phyloP scores from a whole-genome alignment of 2,113 vertebrate genomes.

The Silurus glanis region DNA sequence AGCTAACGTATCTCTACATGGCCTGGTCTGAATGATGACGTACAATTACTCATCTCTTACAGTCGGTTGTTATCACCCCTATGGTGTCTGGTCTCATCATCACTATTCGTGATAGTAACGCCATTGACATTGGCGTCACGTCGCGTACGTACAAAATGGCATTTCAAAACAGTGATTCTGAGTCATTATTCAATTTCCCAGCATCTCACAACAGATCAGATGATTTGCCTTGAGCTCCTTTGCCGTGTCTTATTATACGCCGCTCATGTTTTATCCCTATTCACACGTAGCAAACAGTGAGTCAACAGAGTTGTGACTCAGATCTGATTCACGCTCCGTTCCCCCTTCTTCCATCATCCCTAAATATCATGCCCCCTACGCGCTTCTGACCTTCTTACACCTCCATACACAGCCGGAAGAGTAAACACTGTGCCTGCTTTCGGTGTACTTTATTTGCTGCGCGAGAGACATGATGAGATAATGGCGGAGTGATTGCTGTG shows the following conservation, averaged over 20 bases:
- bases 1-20: too few relatives aligned
- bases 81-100: conserved; percentile 17
- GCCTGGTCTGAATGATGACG: conserved; percentile 17
- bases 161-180: not conserved
- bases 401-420: conserved; percentile 20
- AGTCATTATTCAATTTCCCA: not conserved
- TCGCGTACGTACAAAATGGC: not conserved
- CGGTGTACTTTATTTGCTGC: conserved; percentile 13
- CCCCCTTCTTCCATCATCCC: conserved; percentile 28
- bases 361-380: conserved; percentile 35
- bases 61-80: not conserved
- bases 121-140: not conserved
- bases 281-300: conserved; percentile 15
- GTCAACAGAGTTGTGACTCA: conserved; percentile 42
- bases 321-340: conserved; percentile 39
- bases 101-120: conserved; percentile 1
- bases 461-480: not conserved
- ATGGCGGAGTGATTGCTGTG: not conserved
- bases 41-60: not conserved
- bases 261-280: not conserved
- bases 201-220: not conserved
- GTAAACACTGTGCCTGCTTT: not conserved
- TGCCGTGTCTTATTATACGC: not conserved
- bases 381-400: conserved; percentile 41
- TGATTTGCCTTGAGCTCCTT: not conserved